A percentile compares a stretch with the other conserved stretches of the same genome.
Conservation (phyloP, 1,140 invertebrate species). For the Drosophila takahashii region DNA sequence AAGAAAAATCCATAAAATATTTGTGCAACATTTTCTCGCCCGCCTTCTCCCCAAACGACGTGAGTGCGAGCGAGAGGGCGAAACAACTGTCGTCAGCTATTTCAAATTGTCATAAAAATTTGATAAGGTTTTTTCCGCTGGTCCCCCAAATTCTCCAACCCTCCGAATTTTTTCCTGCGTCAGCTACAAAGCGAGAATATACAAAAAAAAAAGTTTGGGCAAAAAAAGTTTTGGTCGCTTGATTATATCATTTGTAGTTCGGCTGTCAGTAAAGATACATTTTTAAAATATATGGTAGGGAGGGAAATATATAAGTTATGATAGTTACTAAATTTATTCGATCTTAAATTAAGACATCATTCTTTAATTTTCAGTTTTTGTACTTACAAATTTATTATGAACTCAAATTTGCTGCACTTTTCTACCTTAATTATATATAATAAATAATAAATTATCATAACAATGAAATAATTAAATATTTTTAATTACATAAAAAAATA, state of each 20-base stretch:
- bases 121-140: conserved; percentile 70
- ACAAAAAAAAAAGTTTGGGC: conserved; percentile 30
- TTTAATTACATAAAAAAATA: too few species aligned
- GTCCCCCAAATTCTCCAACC: neutral
- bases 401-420: too few species aligned
- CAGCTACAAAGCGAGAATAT: conserved; percentile 51
- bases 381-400: too few species aligned
- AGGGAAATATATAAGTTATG: too few species aligned
- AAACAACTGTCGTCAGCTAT: conserved; percentile 73
- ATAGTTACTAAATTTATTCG: too few species aligned
- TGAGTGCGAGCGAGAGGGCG: conserved; percentile 17
- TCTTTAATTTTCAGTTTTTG: too few species aligned
- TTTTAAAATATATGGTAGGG: too few species aligned
- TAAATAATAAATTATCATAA: too few species aligned
- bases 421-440: too few species aligned
- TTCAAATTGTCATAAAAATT: conserved; percentile 77
- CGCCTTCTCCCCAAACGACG: neutral
- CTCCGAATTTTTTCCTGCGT: conserved; percentile 48
- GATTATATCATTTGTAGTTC: conserved; percentile 27
- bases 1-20: conserved; percentile 78
- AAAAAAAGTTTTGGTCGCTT: conserved; percentile 26
- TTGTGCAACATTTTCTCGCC: conserved; percentile 55
- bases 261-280: neutral
- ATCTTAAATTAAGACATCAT: too few species aligned
- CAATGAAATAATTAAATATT: neutral